Conservation (phyloP, 2,888 invertebrate genomes). For the Julus scandinavius region DNA sequence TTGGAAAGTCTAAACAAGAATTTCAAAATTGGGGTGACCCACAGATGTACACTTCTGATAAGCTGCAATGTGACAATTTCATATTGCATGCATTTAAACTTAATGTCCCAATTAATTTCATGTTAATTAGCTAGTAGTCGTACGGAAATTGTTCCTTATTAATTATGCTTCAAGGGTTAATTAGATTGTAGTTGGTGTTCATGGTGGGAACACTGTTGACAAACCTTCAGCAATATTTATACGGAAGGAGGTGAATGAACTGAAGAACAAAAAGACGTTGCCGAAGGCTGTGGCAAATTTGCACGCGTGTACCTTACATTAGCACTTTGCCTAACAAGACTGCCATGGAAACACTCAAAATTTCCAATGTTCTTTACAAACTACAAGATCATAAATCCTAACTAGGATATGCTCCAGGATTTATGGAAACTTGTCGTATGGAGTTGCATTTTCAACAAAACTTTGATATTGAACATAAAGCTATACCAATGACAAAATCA, state of each 20-base stretch:
- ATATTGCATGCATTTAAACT: background rate
- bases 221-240: background rate
- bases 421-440: no score
- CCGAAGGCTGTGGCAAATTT: background rate
- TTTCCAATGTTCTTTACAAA: no score
- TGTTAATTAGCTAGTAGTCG: background rate
- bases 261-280: background rate
- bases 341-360: no score
- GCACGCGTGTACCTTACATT: background rate
- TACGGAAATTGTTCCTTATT: background rate
- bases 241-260: constrained; percentile 11
- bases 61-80: background rate
- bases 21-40: background rate
- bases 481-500: no score
- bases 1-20: background rate
- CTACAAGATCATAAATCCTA: no score
- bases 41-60: background rate
- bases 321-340: background rate
- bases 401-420: no score
- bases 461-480: no score
- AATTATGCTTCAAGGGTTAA: background rate
- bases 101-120: background rate
- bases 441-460: no score
- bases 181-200: background rate
- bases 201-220: background rate